Conservation (phyloP, 2,113 vertebrate genomes). For the Circaetus cinerascens region DNA sequence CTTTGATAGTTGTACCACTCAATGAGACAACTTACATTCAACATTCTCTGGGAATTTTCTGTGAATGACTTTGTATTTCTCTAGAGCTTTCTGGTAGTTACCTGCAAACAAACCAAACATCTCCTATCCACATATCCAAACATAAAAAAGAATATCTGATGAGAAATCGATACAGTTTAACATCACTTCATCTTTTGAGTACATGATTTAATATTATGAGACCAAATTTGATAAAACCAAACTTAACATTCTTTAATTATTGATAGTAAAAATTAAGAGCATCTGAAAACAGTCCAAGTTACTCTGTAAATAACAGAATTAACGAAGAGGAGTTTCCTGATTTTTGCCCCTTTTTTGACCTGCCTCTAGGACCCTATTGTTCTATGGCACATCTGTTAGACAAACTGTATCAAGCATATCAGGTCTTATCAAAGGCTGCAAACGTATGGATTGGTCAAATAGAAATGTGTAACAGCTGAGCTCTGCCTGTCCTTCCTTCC, state of each 20-base stretch:
- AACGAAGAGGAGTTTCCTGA: neutral
- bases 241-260: neutral
- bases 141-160: neutral
- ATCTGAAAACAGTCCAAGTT: neutral
- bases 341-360: neutral
- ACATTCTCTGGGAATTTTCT: slow-evolving; percentile 92
- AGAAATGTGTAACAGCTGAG: neutral
- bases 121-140: neutral
- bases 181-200: neutral
- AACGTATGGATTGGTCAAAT: neutral
- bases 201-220: neutral
- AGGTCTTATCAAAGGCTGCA: neutral
- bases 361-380: neutral
- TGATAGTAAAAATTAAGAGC: neutral
- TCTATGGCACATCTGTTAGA: neutral
- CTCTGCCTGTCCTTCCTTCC: neutral
- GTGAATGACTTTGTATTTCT: slow-evolving; percentile 93
- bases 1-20: neutral
- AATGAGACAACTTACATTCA: slow-evolving; percentile 85
- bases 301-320: neutral
- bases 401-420: neutral
- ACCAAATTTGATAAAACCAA: neutral
- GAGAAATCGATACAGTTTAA: neutral
- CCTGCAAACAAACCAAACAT: slow-evolving; percentile 74
- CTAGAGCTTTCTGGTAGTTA: slow-evolving; percentile 94